Evolutionary conservation across 1,140 invertebrate species (phyloP), one percentile per base, ranked within the genome.

Genomic region (Camponotus floridanus): DNA sequence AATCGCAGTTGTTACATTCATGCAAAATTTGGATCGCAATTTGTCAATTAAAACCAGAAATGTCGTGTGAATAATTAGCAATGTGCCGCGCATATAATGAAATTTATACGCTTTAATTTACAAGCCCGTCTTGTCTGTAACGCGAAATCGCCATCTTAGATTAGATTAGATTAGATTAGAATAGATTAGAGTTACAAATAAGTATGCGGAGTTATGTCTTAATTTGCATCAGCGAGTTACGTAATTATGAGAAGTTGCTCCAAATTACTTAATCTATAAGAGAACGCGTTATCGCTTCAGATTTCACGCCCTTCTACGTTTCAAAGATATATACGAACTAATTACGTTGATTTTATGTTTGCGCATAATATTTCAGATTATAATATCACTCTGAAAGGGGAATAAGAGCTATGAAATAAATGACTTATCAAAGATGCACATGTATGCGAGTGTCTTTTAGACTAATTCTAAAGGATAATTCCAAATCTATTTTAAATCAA

Each of bases 101-200:
- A 48, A 70, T 65, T 86, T 78, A 64, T 51, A 85, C n/a, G 18
- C 42, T 31, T 70, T 64, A 73, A 64, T 85, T 86, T 71, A 55
- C 67, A 86, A 61, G 62, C 68, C 68, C 74, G 26, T 74, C 68
- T 15, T 42, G 48, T 83, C 68, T 39, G 59, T 45, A 83, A 83
- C 68, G 73, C 64, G 80, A 65, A 79, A 74, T 67, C 67, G 39
- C 42, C 70, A 61, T 68, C 71, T 74, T 74, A 57, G 64, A 87
- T 87, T 87, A 84, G 81, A 42, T 42, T 42, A 42, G 26, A 26
- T 87, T 87, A 84, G 36, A 73, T 86, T 87, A 74, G 65, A 84
- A 68, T 80, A 42, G 48, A 80, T 87, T 87, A 84, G 65, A 76
- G 81, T 31, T 84, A 59, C 48, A 73, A 81, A 76, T 76, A 76